Evolutionary conservation across 2,113 vertebrate species (phyloP).

Genomic region (Oncorhynchus keta): DNA sequence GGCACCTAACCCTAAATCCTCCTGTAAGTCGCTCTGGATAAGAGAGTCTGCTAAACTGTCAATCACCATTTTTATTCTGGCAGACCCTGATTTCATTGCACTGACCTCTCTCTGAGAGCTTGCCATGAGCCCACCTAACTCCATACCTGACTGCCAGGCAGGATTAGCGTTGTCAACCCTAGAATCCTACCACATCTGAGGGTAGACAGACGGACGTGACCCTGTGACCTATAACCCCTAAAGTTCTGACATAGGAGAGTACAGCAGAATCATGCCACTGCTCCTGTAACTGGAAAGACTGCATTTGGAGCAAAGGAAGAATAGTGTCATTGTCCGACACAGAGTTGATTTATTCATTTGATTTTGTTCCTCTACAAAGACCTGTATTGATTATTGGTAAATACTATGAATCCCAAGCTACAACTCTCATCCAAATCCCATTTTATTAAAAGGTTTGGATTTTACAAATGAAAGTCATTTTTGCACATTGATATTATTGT

Average conservation of each 20-base stretch:
- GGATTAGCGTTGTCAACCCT: not conserved
- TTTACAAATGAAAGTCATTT: not conserved
- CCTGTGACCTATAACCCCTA: constrained; percentile 26
- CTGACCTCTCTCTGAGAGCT: constrained; percentile 29
- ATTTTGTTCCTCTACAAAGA: not conserved
- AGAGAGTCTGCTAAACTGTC: no score
- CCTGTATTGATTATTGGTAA: not conserved
- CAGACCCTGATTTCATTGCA: constrained; percentile 31
- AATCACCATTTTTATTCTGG: no score
- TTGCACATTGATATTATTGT: not conserved
- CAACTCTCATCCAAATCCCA: not conserved
- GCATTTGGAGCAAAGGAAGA: constrained; percentile 29
- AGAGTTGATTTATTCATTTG: constrained; percentile 9
- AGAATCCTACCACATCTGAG: not conserved
- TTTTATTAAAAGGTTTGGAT: not conserved
- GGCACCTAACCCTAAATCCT: no score
- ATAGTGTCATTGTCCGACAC: constrained; percentile 22
- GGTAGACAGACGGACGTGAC: no score
- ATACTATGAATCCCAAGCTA: not conserved
- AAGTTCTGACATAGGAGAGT: not conserved
- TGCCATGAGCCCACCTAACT: not conserved
- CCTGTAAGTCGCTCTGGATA: no score
- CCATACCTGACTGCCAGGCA: not conserved
- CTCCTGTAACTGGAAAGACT: constrained; percentile 21
- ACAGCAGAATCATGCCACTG: not conserved